Evolutionary conservation across 2,797 vertebrate species (phyloP).

Genomic region (Gymnothorax javanicus): DNA sequence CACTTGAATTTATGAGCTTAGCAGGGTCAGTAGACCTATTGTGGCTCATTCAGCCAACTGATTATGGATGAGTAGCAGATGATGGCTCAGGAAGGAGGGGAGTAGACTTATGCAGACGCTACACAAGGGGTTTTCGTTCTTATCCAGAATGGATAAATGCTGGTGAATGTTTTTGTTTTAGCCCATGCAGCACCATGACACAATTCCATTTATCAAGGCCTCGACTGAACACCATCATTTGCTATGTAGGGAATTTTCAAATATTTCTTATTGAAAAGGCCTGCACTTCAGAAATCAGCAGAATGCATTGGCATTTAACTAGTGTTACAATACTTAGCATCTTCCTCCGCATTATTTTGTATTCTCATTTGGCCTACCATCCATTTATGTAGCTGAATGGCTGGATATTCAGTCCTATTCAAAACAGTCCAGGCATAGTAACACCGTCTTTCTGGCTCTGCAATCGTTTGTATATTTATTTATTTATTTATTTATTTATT

Average conservation of each 20-base stretch:
- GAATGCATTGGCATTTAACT: too few relatives aligned
- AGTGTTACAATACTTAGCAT: too few relatives aligned
- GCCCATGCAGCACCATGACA: neutral
- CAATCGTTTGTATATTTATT: too few relatives aligned
- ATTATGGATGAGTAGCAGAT: neutral
- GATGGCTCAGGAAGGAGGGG: neutral
- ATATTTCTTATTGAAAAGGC: neutral
- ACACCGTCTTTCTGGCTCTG: too few relatives aligned
- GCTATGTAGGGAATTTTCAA: neutral
- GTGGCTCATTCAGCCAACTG: neutral
- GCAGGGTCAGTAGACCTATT: neutral
- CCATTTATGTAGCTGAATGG: neutral
- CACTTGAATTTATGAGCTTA: neutral
- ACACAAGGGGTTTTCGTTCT: neutral
- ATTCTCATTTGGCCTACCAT: neutral
- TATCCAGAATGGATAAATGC: neutral
- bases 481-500: too few relatives aligned
- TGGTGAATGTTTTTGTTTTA: neutral
- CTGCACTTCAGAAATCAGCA: neutral
- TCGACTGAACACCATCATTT: neutral
- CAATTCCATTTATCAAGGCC: neutral
- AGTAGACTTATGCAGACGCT: neutral
- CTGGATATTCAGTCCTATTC: too few relatives aligned
- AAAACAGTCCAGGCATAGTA: too few relatives aligned
- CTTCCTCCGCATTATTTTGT: neutral